Percentiles rank a stretch among this genome's conserved stretches.
These are phyloP conservation scores for Oenanthe oenanthe DNA, from an alignment of 2,113 vertebrate species.

Conservation along the genomic window DNA sequence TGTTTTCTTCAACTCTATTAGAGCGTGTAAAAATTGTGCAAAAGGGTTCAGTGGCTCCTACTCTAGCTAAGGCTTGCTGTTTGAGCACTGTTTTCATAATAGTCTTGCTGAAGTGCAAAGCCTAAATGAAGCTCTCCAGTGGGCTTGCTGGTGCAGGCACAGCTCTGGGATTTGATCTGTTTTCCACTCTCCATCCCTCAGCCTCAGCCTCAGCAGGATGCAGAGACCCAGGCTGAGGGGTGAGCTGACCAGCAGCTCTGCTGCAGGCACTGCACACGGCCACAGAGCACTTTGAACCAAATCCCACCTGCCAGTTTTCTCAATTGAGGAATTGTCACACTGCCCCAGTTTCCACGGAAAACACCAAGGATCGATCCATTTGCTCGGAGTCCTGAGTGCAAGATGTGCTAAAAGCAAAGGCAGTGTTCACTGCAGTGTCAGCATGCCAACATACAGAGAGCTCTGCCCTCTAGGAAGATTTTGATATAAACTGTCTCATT, in stretches of 20 bases:
- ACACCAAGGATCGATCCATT: not conserved
- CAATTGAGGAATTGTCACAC: not conserved
- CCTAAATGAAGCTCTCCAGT: not conserved
- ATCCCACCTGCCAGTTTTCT: not conserved
- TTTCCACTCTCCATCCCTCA: not conserved
- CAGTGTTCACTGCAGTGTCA: not conserved
- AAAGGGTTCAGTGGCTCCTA: not conserved
- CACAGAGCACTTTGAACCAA: not conserved
- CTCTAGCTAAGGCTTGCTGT: not conserved
- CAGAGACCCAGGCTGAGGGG: not conserved
- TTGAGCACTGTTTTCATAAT: not conserved
- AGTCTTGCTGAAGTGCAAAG: not conserved
- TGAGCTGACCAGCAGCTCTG: not conserved
- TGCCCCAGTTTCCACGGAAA: not conserved
- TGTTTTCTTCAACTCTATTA: not conserved
- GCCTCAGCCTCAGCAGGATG: not conserved
- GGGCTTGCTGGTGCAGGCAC: not conserved
- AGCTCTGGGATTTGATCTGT: not conserved
- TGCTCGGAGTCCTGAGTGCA: not conserved
- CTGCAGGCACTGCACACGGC: fast-evolving
- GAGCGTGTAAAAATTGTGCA: not conserved
- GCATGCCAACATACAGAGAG: not conserved
- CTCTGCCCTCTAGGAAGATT: not conserved
- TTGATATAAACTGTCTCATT: not conserved
- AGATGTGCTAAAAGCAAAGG: not conserved